Evolutionary conservation across 2,888 invertebrate species (phyloP).

Genomic region (Zygothrica quintamaculata): DNA sequence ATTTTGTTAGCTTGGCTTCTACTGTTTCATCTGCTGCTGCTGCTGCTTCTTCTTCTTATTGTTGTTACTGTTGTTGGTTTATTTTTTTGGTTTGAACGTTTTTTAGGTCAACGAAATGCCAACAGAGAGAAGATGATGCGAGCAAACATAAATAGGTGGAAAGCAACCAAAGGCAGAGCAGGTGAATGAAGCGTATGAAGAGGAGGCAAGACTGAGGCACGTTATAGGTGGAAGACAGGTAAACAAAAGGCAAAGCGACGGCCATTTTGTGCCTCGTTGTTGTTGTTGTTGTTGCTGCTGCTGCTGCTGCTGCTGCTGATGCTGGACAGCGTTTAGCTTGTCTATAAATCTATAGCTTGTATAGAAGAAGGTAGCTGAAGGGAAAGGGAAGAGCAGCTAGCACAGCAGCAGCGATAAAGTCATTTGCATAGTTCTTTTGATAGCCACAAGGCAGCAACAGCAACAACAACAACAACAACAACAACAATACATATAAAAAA

Average conservation of each 20-base stretch:
- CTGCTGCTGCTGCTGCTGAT: constrained; percentile 22
- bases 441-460: constrained; percentile 43
- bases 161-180: constrained; percentile 8
- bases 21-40: constrained; percentile 18
- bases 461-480: constrained; percentile 16
- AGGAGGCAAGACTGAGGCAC: constrained; percentile 2
- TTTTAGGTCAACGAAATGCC: constrained; percentile 80
- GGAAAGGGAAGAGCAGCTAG: not conserved
- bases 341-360: constrained; percentile 64
- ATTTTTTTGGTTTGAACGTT: constrained; percentile 66
- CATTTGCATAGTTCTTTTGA: constrained; percentile 77
- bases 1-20: constrained; percentile 56
- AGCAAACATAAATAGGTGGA: constrained; percentile 69
- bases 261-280: constrained; percentile 57
- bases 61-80: constrained; percentile 20
- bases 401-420: constrained; percentile 65
- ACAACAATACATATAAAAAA: constrained; percentile 8
- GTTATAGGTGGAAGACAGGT: constrained; percentile 67
- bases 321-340: constrained; percentile 24
- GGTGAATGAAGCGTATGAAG: not conserved
- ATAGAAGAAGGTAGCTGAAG: constrained; percentile 5
- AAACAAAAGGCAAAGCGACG: constrained; percentile 54
- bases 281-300: constrained; percentile 15
- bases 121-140: constrained; percentile 69
- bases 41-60: constrained; percentile 21